Conservation (phyloP, 2,113 vertebrate genomes). For the Neomonachus schauinslandi region DNA sequence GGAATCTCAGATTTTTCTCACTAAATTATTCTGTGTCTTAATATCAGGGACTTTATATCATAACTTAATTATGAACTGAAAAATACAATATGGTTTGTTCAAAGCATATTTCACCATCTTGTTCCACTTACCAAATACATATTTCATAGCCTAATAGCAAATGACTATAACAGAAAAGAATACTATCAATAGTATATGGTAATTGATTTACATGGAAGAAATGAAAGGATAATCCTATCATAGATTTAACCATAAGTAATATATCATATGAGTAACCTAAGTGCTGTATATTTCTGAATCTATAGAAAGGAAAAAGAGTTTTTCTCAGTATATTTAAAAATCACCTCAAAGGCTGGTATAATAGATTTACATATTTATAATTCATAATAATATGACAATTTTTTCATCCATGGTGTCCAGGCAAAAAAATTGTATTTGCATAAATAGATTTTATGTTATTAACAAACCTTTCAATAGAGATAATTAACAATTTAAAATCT, state of each 20-base stretch:
- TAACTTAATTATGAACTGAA: slow-evolving; percentile 5
- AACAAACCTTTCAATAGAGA: neutral
- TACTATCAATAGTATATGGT: neutral
- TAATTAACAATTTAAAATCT: neutral
- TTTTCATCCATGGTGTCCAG: neutral
- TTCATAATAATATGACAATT: neutral
- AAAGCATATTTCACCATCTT: neutral
- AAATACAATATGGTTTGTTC: neutral
- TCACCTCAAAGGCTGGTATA: neutral
- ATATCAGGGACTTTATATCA: neutral
- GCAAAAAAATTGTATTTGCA: neutral
- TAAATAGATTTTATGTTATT: neutral
- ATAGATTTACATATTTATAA: neutral
- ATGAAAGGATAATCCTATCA: neutral
- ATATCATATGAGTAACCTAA: neutral
- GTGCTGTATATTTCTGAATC: neutral
- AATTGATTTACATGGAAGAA: neutral
- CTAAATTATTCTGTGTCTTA: neutral
- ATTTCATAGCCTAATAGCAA: neutral
- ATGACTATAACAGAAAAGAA: neutral
- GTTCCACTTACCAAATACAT: neutral
- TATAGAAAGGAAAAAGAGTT: neutral
- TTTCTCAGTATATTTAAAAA: neutral
- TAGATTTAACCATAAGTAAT: slow-evolving; percentile 14
- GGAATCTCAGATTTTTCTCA: neutral